Percentiles rank a stretch among this genome's conserved stretches.
These are phyloP conservation scores for Drosophila kanapiae DNA, from an alignment of 1,140 invertebrate species.

Conservation along the genomic window DNA sequence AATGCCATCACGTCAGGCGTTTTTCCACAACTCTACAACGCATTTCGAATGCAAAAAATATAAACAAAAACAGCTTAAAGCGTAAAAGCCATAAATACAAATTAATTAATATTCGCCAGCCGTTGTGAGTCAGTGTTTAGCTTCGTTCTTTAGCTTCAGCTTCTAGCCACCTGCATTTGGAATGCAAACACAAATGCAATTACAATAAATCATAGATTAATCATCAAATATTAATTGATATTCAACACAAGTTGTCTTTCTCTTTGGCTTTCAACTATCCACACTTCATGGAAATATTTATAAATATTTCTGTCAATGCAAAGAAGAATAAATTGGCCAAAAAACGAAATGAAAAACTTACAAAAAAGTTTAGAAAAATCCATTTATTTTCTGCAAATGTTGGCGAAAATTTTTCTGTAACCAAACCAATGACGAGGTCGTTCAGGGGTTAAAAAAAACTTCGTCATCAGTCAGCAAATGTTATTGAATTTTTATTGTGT, in stretches of 20 bases:
- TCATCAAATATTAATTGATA: slow-evolving; percentile 23
- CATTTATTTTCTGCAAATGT: slow-evolving; percentile 51
- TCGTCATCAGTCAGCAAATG: slow-evolving; percentile 61
- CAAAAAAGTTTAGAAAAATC: slow-evolving; percentile 61
- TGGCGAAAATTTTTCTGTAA: slow-evolving; percentile 64
- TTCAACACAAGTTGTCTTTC: slow-evolving; percentile 13
- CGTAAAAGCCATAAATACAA: slow-evolving; percentile 15
- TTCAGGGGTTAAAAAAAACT: slow-evolving; percentile 27
- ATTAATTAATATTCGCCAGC: slow-evolving; percentile 35
- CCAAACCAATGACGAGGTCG: slow-evolving; percentile 63
- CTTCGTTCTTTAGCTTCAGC: slow-evolving; percentile 7
- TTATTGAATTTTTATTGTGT: slow-evolving; percentile 74
- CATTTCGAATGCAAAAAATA: slow-evolving; percentile 29
- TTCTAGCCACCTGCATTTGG: slow-evolving; percentile 20
- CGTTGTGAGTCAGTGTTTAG: slow-evolving; percentile 29
- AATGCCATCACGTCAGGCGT: slow-evolving; percentile 66
- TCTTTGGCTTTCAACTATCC: slow-evolving; percentile 7
- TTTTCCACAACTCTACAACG: slow-evolving; percentile 23
- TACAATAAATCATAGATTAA: slow-evolving; percentile 9
- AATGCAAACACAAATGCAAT: slow-evolving; percentile 19
- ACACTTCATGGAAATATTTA: slow-evolving; percentile 25
- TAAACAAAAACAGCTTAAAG: neutral
- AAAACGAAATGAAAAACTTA: slow-evolving; percentile 24
- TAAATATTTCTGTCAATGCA: slow-evolving; percentile 19
- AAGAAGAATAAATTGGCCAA: slow-evolving; percentile 10